Evolutionary conservation across 2,888 invertebrate genomes (phyloP), one percentile per base, ranked within the genome.

Genomic region (Stenotaenia linearis): DNA sequence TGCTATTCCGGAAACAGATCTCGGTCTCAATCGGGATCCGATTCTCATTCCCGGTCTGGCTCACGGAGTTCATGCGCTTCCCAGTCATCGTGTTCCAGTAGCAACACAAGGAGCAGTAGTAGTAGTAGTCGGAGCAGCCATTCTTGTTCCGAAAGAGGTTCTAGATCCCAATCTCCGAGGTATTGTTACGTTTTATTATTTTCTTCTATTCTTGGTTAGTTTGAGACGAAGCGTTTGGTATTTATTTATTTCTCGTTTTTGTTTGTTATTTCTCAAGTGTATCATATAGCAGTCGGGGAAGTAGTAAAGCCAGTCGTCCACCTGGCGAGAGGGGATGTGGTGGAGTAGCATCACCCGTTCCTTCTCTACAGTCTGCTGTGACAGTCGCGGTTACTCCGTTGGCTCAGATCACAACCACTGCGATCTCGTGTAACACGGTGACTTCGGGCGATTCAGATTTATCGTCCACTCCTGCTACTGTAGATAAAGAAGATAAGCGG

Each of bases 401-500:
- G 21, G 28, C 74, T 10, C 76, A 78, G 37, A 77, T 35, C 82
- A 82, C 80, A 81, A 50, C 50, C 82, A 82, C 80, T 80, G 83
- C n/a, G 81, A 83, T 35, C 84, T 84, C 81, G 82, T 28, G 28
- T 74, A 32, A 32, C 37, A 40, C 79, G 3, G 37, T 37, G 25
- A 56, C 28, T 25, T 25, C 74, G 18, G 40, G 28, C n/a, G 32
- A 56, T 37, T 32, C 45, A 18, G 74, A 37, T 28, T 69, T 69
- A n/a, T 28, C 75, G 25, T 32, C 79, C 15, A 28, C 74, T 40
- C 23, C 45, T 78, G 78, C 74, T 78, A 80, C 84, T 83, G 83
- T 84, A 75, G 90, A 91, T 87, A 89, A 89, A 80, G 90, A 92
- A 83, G 92, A 92, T 84, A 89, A 91, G 84, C 90, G 94, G 85